Evolutionary conservation across 2,113 vertebrate species (phyloP).

Genomic region (Pygoscelis antarcticus): DNA sequence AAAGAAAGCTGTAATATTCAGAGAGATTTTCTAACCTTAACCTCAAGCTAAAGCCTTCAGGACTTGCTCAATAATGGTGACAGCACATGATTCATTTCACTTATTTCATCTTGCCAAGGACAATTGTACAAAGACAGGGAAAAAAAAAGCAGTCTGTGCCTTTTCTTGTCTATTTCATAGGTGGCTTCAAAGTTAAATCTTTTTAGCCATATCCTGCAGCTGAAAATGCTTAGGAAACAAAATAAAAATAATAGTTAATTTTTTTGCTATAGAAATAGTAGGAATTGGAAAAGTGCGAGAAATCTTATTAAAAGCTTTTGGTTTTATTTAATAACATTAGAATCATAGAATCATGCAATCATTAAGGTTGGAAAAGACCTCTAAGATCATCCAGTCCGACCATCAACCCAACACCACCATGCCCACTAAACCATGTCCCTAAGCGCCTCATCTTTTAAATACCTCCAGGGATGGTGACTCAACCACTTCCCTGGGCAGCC

Average conservation of each 20-base stretch:
- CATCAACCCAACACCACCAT: no score
- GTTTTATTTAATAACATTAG: neutral
- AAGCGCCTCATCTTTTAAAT: no score
- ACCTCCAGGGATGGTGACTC: no score
- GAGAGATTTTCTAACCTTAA: constrained; percentile 47
- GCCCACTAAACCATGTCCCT: no score
- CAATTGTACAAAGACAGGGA: neutral
- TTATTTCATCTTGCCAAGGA: constrained; percentile 36
- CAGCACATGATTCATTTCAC: constrained; percentile 46
- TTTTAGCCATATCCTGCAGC: neutral
- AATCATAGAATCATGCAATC: no score
- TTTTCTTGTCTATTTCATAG: neutral
- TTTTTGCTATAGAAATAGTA: neutral
- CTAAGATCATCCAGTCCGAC: no score
- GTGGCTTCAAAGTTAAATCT: neutral
- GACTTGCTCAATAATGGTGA: constrained; percentile 11
- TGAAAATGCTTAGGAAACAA: neutral
- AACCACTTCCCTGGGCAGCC: no score
- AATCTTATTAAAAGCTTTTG: neutral
- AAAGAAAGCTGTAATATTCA: constrained; percentile 16
- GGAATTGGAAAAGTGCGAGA: neutral
- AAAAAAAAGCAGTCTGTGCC: neutral
- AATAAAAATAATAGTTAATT: neutral
- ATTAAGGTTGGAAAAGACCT: no score
- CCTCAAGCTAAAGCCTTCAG: constrained; percentile 38